These are phyloP conservation scores for Melanerpes formicivorus DNA, from an alignment of 2,113 vertebrate genomes.

Conservation along the genomic window DNA sequence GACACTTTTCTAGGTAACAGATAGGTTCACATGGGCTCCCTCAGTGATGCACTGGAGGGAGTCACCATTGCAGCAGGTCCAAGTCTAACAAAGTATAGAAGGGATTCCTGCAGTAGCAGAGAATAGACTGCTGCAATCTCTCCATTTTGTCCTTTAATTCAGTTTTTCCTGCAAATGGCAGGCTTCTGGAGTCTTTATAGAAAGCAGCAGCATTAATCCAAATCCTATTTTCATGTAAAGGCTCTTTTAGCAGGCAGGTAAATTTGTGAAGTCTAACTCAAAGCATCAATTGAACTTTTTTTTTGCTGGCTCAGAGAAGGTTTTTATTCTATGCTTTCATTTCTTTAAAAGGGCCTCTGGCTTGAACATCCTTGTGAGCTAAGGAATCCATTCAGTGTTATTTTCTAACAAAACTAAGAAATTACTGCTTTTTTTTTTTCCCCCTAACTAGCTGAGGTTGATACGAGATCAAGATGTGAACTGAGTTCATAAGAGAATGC, in stretches of 20 bases:
- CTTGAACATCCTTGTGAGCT: neutral
- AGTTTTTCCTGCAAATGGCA: neutral
- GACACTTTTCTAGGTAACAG: neutral
- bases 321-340: neutral
- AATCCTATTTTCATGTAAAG: neutral
- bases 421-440: neutral
- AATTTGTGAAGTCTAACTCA: neutral
- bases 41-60: neutral
- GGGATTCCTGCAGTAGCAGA: neutral
- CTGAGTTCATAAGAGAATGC: neutral
- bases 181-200: neutral
- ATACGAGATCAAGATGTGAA: neutral
- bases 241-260: neutral
- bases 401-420: neutral
- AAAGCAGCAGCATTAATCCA: neutral
- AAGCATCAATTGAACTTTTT: neutral
- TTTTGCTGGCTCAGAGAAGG: neutral
- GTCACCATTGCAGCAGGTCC: neutral
- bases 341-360: slow-evolving; percentile 3
- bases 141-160: neutral
- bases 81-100: neutral
- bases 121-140: neutral
- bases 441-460: neutral
- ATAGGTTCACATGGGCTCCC: neutral
- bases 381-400: neutral